Percentiles rank a stretch among this genome's conserved stretches.
These are phyloP conservation scores for Paraescarpia echinospica DNA, from an alignment of 1,140 invertebrate genomes.

Conservation along the genomic window DNA sequence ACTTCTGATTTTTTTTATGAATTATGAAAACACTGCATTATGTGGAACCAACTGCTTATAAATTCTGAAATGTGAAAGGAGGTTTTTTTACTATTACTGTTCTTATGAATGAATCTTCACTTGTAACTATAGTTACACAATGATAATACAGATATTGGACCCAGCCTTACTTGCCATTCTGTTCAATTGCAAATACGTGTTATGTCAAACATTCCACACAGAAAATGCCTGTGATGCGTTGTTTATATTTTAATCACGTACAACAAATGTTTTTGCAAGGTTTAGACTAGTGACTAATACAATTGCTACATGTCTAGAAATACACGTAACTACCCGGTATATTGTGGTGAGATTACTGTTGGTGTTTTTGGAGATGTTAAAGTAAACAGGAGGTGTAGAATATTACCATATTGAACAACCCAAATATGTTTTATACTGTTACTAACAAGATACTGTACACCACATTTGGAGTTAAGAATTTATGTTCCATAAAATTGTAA, in stretches of 20 bases:
- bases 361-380: background rate
- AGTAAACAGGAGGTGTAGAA: too few relatives aligned
- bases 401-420: too few relatives aligned
- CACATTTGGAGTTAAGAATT: too few relatives aligned
- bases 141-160: background rate
- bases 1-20: background rate
- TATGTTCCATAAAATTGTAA: too few relatives aligned
- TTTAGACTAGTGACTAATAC: background rate
- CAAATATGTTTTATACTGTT: too few relatives aligned
- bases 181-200: background rate
- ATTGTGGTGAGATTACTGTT: background rate
- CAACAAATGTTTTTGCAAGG: background rate
- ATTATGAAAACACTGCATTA: background rate
- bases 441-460: too few relatives aligned
- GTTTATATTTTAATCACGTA: background rate
- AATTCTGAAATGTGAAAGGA: background rate
- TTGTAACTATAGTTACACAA: background rate
- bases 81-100: background rate
- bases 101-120: too few relatives aligned
- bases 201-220: background rate
- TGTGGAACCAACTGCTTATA: background rate
- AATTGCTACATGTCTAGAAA: background rate
- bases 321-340: background rate
- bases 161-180: background rate
- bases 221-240: background rate